Evolutionary conservation across 2,113 vertebrate genomes (phyloP).

Genomic region (Pogonocichla stellata): DNA sequence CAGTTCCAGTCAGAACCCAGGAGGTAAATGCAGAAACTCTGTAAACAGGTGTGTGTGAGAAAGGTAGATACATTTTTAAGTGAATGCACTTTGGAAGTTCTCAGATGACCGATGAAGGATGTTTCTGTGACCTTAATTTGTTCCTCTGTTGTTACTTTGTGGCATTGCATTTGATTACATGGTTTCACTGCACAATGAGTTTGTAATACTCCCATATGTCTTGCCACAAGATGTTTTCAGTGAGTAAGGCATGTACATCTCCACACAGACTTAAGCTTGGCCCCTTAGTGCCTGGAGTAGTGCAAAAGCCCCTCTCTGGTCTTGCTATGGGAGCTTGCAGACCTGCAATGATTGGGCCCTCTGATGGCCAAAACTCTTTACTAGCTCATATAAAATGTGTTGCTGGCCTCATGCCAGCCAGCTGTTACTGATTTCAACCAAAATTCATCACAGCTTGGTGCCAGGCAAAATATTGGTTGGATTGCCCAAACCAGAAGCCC

Average conservation of each 20-base stretch:
- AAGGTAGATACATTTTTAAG: constrained; percentile 4
- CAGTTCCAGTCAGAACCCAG: neutral
- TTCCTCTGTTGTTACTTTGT: neutral
- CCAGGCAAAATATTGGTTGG: neutral
- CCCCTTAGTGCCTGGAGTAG: neutral
- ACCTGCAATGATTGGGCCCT: neutral
- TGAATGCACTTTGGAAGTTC: neutral
- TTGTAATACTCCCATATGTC: neutral
- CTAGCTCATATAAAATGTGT: neutral
- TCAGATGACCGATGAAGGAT: neutral
- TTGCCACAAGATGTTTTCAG: neutral
- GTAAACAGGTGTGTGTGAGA: neutral
- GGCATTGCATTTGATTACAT: neutral
- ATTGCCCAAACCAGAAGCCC: neutral
- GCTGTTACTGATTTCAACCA: neutral
- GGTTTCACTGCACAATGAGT: neutral
- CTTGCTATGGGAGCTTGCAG: neutral
- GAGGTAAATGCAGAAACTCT: neutral
- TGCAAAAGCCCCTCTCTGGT: neutral
- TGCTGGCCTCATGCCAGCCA: neutral
- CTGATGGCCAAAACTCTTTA: neutral
- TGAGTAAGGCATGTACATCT: neutral
- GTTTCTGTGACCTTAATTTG: neutral
- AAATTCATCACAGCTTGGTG: neutral
- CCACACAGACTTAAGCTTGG: neutral